Evolutionary conservation across 2,888 invertebrate genomes (phyloP).

Genomic region (Sthenelais limicola): DNA sequence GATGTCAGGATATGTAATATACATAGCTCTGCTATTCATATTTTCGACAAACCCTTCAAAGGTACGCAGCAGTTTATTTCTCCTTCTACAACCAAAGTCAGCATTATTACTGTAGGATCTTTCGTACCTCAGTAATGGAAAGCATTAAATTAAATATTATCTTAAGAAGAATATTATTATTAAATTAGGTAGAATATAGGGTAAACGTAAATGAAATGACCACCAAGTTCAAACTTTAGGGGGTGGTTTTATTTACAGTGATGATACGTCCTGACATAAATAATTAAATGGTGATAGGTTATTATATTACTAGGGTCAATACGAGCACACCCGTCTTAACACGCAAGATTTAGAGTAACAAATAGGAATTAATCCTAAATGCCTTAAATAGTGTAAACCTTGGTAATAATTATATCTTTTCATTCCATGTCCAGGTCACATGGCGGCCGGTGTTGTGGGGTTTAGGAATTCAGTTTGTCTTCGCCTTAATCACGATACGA

Average conservation of each 20-base stretch:
- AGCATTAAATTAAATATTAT: too few species aligned
- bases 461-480: conserved; percentile 61
- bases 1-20: neutral
- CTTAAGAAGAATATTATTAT: too few species aligned
- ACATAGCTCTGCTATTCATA: conserved; percentile 28
- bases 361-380: too few species aligned
- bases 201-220: too few species aligned
- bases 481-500: conserved; percentile 73
- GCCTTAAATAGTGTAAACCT: neutral
- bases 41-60: conserved; percentile 35
- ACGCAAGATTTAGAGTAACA: neutral
- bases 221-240: too few species aligned
- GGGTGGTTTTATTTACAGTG: too few species aligned
- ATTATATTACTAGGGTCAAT: neutral
- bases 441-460: conserved; percentile 56
- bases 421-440: conserved; percentile 44
- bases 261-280: too few species aligned
- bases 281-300: neutral
- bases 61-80: neutral
- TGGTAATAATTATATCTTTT: neutral
- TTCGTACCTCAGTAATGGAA: too few species aligned
- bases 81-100: too few species aligned
- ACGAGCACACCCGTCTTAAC: neutral
- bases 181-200: too few species aligned
- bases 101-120: too few species aligned